Evolutionary conservation across 2,888 invertebrate genomes (phyloP).

Genomic region (Yponomeuta evonymella): DNA sequence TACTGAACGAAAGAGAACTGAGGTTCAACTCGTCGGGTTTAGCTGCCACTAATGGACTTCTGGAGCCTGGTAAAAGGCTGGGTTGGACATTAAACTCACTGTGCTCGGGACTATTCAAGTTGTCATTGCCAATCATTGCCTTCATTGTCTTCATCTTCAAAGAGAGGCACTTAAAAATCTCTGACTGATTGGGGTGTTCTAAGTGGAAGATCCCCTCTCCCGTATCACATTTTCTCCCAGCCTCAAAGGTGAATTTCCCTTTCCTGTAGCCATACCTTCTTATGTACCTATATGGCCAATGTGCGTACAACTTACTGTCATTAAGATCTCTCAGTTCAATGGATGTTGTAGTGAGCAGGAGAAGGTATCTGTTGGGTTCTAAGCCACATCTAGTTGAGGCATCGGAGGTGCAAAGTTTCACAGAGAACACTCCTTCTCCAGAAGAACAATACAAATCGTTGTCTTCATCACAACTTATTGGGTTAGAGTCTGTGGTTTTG

Average conservation of each 20-base stretch:
- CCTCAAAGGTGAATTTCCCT: constrained; percentile 92
- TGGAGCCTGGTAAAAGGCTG: constrained; percentile 85
- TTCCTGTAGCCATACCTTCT: constrained; percentile 90
- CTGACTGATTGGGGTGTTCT: constrained; percentile 88
- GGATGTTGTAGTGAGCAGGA: constrained; percentile 84
- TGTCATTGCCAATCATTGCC: constrained; percentile 84
- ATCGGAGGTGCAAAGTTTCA: constrained; percentile 85
- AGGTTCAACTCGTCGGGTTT: constrained; percentile 67
- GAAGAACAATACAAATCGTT: constrained; percentile 92
- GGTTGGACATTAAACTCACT: constrained; percentile 84
- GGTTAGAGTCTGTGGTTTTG: constrained; percentile 78
- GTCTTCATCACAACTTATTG: constrained; percentile 84
- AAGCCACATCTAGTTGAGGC: constrained; percentile 86
- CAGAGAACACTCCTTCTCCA: constrained; percentile 87
- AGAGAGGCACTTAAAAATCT: constrained; percentile 87
- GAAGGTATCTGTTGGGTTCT: constrained; percentile 81
- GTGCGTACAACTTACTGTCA: constrained; percentile 80
- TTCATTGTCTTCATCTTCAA: constrained; percentile 93
- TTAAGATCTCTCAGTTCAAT: constrained; percentile 83
- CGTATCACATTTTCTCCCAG: constrained; percentile 89
- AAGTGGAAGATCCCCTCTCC: constrained; percentile 89
- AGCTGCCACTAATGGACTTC: constrained; percentile 85
- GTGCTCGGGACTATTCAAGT: constrained; percentile 79
- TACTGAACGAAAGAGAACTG: constrained; percentile 58
- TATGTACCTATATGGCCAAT: constrained; percentile 91